Percentiles rank a stretch among this genome's conserved stretches.
Conservation (phyloP, 2,888 invertebrate genomes). For the Gisinianus flammeolus region DNA sequence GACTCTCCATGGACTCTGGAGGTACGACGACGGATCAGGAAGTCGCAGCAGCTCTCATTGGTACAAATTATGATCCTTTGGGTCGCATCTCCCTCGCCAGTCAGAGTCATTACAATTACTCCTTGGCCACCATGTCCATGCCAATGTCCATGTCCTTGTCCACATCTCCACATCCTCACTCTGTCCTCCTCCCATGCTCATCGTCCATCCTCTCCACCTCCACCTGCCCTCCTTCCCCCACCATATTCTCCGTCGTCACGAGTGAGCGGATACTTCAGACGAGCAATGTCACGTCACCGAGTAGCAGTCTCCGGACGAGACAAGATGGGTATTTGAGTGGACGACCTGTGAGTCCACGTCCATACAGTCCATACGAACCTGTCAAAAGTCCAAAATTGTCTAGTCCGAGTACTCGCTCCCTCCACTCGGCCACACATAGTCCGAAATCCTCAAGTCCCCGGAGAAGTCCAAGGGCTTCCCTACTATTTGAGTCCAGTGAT, state of each 20-base stretch:
- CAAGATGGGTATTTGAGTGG: conserved; percentile 68
- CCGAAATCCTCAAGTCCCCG: conserved; percentile 52
- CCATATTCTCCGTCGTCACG: conserved; percentile 57
- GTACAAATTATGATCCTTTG: conserved; percentile 55
- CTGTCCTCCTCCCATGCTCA: conserved; percentile 19
- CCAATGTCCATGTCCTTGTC: too few relatives aligned
- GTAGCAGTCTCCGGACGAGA: conserved; percentile 65
- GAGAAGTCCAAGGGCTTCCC: conserved; percentile 60
- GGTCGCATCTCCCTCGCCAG: conserved; percentile 43
- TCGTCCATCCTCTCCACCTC: conserved; percentile 27
- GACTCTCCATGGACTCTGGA: conserved; percentile 63
- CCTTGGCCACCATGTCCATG: not conserved
- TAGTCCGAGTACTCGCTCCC: conserved; percentile 22
- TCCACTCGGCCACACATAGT: conserved; percentile 45
- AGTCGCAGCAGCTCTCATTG: conserved; percentile 62
- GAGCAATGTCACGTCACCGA: too few relatives aligned
- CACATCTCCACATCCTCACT: too few relatives aligned
- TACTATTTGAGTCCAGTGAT: conserved; percentile 40
- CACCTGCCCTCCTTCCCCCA: conserved; percentile 64
- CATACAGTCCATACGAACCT: conserved; percentile 44
- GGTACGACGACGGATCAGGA: conserved; percentile 69
- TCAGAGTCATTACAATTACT: not conserved
- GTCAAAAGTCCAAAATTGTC: conserved; percentile 7
- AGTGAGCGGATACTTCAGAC: conserved; percentile 29
- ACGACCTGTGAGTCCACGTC: conserved; percentile 52